These are phyloP conservation scores for Phalanger gymnotis DNA, from an alignment of 2,797 vertebrate species.

Conservation along the genomic window DNA sequence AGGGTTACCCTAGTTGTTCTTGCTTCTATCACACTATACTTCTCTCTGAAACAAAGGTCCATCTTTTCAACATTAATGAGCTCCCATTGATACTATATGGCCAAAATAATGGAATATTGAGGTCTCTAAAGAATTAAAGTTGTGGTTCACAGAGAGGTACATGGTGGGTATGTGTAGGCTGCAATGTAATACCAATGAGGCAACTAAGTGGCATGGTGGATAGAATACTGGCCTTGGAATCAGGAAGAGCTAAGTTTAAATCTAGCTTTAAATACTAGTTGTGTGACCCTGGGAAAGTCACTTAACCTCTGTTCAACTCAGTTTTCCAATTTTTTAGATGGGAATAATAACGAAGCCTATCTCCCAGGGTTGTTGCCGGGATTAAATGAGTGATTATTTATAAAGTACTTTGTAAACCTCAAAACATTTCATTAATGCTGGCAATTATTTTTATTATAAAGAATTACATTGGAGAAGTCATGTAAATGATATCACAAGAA, in stretches of 20 bases:
- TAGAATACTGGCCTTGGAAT: neutral
- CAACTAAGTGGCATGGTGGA: neutral
- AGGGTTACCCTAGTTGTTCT: neutral
- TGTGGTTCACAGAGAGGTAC: neutral
- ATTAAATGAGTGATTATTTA: neutral
- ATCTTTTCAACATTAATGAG: neutral
- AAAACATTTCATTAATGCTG: neutral
- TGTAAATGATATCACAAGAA: neutral
- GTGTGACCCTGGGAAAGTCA: neutral
- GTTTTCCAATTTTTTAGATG: neutral
- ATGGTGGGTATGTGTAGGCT: accelerated
- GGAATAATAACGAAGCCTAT: neutral
- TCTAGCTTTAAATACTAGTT: neutral
- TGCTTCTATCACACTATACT: neutral
- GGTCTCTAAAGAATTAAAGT: neutral
- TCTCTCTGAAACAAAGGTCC: neutral
- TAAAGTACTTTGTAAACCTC: neutral
- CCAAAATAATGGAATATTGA: neutral
- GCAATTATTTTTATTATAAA: neutral
- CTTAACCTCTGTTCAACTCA: too few relatives aligned
- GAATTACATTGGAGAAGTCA: neutral
- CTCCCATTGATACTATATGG: neutral
- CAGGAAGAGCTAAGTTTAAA: neutral
- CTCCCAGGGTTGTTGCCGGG: neutral
- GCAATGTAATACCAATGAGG: neutral